Evolutionary conservation across 2,888 invertebrate species (phyloP), one percentile per base, ranked within the genome.

Genomic region (Lamproptera curius): DNA sequence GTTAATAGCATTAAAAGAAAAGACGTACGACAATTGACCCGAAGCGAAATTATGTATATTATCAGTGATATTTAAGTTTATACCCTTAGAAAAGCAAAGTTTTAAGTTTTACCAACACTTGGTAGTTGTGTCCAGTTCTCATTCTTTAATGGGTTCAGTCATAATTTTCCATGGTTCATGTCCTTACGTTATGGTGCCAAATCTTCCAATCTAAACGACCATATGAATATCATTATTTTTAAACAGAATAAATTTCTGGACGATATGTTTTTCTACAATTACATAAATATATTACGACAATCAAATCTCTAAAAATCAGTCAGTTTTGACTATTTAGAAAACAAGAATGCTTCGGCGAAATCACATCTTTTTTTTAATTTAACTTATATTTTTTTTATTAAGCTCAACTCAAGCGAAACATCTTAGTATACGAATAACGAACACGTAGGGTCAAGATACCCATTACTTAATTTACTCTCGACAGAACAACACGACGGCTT

Each of bases 391-490:
- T n/a, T n/a, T n/a, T n/a, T n/a, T n/a, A n/a, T n/a, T n/a, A n/a
- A n/a, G n/a, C n/a, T n/a, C n/a, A n/a, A n/a, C n/a, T n/a, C n/a
- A n/a, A 20, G 6, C 4, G 20, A 20, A 20, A 20, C 6, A 20
- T 3, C 20, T 20, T 20, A 20, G 20, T 6, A 20, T 5, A 3
- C 20, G 20, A 3, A 20, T 6, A 3, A 20, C 20, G 20, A 6
- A 20, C 2, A 17, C 16, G 9, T 13, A 44, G 28, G 63, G 63
- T 61, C 58, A 64, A 63, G 53, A 61, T 58, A 55, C 63, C 55
- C 62, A 61, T 61, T 62, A 53, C 55, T 61, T 60, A 58, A 58
- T 59, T 60, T 55, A 50, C 52, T 48, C 52, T 38, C 48, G 46
- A 55, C 53, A 6, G 6, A 2, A 46, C 58, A 58, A 56, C 51